These are phyloP conservation scores for Neoaliturus tenellus DNA, from an alignment of 2,888 invertebrate species.

Conservation along the genomic window DNA sequence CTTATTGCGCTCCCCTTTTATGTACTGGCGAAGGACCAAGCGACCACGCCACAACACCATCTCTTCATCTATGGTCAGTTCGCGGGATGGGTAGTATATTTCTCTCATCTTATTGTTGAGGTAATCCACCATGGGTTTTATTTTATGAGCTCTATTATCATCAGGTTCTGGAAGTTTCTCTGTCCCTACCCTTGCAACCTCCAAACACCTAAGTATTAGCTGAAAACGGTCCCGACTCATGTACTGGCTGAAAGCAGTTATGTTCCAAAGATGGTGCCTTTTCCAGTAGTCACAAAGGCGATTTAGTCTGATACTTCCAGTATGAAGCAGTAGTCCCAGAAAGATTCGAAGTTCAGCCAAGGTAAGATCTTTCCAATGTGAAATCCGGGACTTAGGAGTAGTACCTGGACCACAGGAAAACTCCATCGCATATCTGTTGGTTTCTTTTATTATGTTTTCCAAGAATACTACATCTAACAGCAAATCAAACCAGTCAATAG, in stretches of 20 bases:
- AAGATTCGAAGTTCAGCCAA: not conserved
- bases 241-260: not conserved
- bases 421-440: not conserved
- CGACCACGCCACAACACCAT: slow-evolving; percentile 69
- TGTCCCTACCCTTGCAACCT: too few species aligned
- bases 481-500: too few species aligned
- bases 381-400: not conserved
- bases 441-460: not conserved
- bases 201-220: not conserved
- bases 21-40: slow-evolving; percentile 68
- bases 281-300: not conserved
- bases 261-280: not conserved
- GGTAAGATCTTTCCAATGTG: not conserved
- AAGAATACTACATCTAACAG: too few species aligned
- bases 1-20: slow-evolving; percentile 69
- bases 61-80: slow-evolving; percentile 68
- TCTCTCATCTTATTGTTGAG: slow-evolving; percentile 68
- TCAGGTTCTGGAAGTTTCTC: not conserved
- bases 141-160: slow-evolving; percentile 63
- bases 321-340: slow-evolving; percentile 6
- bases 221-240: not conserved
- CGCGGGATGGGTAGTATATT: slow-evolving; percentile 67
- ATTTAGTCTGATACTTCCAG: not conserved
- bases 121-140: slow-evolving; percentile 68
- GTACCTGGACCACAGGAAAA: not conserved